Percentiles rank a stretch among this genome's conserved stretches.
These are phyloP conservation scores for Polydrusus cervinus DNA, from an alignment of 2,888 invertebrate genomes.

Conservation along the genomic window DNA sequence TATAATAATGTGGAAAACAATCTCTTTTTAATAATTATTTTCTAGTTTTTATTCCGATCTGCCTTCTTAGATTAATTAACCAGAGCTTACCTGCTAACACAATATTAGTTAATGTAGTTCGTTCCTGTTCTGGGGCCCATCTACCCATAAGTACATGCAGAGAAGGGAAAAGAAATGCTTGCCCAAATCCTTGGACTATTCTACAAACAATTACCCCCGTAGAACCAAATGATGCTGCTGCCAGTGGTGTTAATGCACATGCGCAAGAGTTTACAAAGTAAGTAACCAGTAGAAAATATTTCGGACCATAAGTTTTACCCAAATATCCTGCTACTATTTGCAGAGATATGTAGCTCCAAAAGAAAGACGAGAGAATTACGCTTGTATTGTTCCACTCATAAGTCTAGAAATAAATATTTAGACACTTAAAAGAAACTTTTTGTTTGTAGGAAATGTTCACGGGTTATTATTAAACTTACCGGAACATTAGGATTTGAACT, in stretches of 20 bases:
- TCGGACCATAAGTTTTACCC: slow-evolving; percentile 84
- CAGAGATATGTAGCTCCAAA: slow-evolving; percentile 85
- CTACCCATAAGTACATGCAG: slow-evolving; percentile 82
- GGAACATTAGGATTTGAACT: slow-evolving; percentile 66
- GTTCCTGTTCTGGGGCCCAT: slow-evolving; percentile 81
- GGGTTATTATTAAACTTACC: slow-evolving; percentile 65
- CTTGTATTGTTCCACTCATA: slow-evolving; percentile 50
- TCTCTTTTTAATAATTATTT: no score
- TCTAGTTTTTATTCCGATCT: no score
- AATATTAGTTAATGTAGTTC: slow-evolving; percentile 79
- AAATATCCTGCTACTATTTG: slow-evolving; percentile 83
- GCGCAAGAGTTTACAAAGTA: slow-evolving; percentile 76
- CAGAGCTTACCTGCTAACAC: slow-evolving; percentile 74
- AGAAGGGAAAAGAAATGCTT: slow-evolving; percentile 82
- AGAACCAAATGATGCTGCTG: slow-evolving; percentile 55
- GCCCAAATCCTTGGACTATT: slow-evolving; percentile 78
- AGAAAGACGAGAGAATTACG: slow-evolving; percentile 82
- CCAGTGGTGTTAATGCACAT: slow-evolving; percentile 73
- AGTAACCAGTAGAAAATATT: slow-evolving; percentile 76
- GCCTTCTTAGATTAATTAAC: neutral
- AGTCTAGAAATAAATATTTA: slow-evolving; percentile 18
- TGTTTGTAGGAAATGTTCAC: no score
- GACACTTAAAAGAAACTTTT: no score
- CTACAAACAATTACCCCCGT: slow-evolving; percentile 57
- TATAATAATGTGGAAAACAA: no score